These are phyloP conservation scores for Lottia scabra DNA, from an alignment of 2,888 invertebrate species.

Conservation along the genomic window DNA sequence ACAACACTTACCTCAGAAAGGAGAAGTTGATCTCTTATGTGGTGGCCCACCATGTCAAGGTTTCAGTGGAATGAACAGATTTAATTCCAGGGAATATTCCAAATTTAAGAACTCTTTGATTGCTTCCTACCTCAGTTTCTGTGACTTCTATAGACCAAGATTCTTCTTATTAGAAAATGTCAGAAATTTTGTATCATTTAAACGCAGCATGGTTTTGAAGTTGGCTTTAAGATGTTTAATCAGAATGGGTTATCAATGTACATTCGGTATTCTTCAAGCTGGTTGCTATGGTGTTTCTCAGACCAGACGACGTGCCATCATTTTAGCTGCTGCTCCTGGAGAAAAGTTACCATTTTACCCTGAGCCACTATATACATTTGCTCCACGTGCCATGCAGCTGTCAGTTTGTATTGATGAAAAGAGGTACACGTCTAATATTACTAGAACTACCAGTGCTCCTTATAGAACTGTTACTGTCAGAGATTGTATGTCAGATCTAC, in stretches of 20 bases:
- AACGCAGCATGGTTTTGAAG: constrained; percentile 84
- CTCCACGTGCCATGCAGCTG: constrained; percentile 74
- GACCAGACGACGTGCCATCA: constrained; percentile 80
- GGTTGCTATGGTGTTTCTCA: constrained; percentile 89
- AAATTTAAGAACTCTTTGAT: constrained; percentile 88
- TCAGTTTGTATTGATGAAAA: constrained; percentile 76
- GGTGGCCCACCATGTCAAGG: constrained; percentile 93
- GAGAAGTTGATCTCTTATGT: constrained; percentile 85
- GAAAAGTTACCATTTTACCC: constrained; percentile 81
- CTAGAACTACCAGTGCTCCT: constrained; percentile 79
- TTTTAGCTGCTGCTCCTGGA: constrained; percentile 86
- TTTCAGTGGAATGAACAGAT: constrained; percentile 90
- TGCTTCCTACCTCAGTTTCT: constrained; percentile 84
- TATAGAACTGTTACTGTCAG: constrained; percentile 81
- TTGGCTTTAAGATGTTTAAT: constrained; percentile 81
- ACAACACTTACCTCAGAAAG: constrained; percentile 78
- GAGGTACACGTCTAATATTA: constrained; percentile 70
- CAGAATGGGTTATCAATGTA: constrained; percentile 88
- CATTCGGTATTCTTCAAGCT: constrained; percentile 87
- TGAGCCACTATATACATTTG: constrained; percentile 84
- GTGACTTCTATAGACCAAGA: constrained; percentile 86
- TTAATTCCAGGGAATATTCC: constrained; percentile 86
- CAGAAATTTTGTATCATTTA: constrained; percentile 86
- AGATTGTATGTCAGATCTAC: constrained; percentile 88
- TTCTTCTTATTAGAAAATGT: constrained; percentile 89